These are phyloP conservation scores for Escarpia spicata DNA, from an alignment of 2,888 invertebrate genomes.

Conservation along the genomic window DNA sequence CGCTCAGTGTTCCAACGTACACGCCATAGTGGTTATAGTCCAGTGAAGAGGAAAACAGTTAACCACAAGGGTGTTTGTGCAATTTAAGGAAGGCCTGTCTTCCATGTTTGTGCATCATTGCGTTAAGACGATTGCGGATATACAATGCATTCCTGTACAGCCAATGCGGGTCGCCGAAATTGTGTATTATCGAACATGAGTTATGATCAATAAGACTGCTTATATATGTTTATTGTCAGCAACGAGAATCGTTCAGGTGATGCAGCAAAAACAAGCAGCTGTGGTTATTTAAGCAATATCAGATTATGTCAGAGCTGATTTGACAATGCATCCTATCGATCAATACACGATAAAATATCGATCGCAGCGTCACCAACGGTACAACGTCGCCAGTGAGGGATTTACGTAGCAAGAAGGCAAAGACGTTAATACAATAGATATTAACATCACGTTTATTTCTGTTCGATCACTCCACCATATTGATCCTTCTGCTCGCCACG, in stretches of 20 bases:
- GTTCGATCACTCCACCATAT: neutral
- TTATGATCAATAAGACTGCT: neutral
- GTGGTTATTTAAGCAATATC: too few species aligned
- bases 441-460: slow-evolving; percentile 3
- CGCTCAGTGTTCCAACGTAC: too few species aligned
- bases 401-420: neutral
- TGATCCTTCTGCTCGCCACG: neutral
- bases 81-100: too few species aligned
- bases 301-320: too few species aligned
- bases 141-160: neutral
- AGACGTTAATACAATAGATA: neutral
- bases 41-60: too few species aligned
- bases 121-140: too few species aligned
- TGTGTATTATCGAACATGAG: neutral
- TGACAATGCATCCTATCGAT: too few species aligned
- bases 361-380: neutral
- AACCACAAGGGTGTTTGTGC: too few species aligned
- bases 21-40: too few species aligned
- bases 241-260: neutral
- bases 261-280: neutral
- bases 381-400: neutral
- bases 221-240: neutral
- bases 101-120: too few species aligned
- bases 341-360: neutral
- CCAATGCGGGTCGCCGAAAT: neutral